phyloP scores from a whole-genome alignment of 2,113 vertebrate genomes.

The Hystrix cristata region DNA sequence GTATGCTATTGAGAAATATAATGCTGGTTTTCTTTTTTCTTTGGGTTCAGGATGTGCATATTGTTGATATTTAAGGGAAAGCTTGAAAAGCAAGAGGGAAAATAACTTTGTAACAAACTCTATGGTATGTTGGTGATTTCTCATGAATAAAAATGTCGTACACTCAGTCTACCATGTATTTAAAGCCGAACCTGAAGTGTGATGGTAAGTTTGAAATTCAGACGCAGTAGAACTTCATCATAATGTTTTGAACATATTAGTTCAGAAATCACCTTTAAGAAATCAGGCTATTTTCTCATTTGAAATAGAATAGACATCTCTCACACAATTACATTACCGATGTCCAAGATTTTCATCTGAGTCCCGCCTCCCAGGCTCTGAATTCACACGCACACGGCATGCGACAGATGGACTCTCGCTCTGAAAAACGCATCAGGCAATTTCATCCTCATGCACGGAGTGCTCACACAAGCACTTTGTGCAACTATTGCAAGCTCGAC shows the following conservation, averaged over 20 bases:
- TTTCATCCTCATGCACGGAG: too few species aligned
- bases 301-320: background rate
- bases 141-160: background rate
- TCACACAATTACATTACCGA: background rate
- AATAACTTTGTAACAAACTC: conserved; percentile 50
- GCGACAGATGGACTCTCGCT: rapidly evolving
- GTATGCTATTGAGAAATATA: conserved; percentile 69
- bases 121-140: conserved; percentile 56
- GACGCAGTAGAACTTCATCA: background rate
- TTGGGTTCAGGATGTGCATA: conserved; percentile 60
- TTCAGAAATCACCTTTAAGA: background rate
- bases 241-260: background rate
- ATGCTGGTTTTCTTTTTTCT: conserved; percentile 61
- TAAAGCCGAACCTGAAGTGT: background rate
- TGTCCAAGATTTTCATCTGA: too few species aligned
- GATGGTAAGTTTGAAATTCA: background rate
- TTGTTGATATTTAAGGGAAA: conserved; percentile 62
- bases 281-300: background rate
- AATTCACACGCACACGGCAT: background rate
- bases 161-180: background rate
- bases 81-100: conserved; percentile 72
- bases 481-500: background rate
- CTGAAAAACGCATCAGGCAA: background rate
- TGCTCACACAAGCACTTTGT: too few species aligned
- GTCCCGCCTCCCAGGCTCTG: background rate